These are phyloP conservation scores for Lytechinus pictus DNA, from an alignment of 35 echinoderm and acorn worm species.

Conservation along the genomic window DNA sequence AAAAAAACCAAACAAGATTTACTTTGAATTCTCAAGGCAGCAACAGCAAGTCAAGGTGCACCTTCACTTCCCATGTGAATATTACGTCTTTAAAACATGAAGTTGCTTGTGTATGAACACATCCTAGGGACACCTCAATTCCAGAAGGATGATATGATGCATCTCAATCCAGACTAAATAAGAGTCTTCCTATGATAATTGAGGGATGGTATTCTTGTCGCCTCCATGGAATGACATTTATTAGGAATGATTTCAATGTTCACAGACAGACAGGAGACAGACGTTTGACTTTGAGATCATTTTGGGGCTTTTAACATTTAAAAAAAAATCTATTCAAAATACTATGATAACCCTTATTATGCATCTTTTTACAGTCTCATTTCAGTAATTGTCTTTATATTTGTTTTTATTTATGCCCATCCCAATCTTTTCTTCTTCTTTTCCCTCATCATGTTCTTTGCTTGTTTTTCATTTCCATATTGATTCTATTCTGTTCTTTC, in stretches of 20 bases:
- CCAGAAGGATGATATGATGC: background rate
- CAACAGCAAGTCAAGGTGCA: background rate
- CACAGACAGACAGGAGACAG: background rate
- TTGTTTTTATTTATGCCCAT: too few relatives aligned
- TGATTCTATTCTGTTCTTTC: too few relatives aligned
- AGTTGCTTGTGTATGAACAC: background rate
- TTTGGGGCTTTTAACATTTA: too few relatives aligned
- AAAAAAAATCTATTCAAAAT: too few relatives aligned
- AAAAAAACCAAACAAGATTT: too few relatives aligned
- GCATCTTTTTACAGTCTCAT: too few relatives aligned
- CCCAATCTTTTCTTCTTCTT: background rate
- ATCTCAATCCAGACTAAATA: background rate
- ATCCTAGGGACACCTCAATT: background rate
- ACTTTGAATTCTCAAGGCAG: background rate
- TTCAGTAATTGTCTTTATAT: too few relatives aligned
- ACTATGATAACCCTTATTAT: too few relatives aligned
- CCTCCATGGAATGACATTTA: background rate
- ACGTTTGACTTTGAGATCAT: background rate
- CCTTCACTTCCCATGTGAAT: too few relatives aligned
- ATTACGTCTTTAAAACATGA: background rate
- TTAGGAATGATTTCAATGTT: background rate
- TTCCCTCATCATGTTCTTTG: background rate
- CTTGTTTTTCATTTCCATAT: too few relatives aligned
- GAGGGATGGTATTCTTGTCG: background rate
- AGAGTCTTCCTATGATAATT: background rate